Evolutionary conservation across 23 tunicate genomes (phyloP), one percentile per base, ranked within the genome.

Genomic region (Trididemnum miniatum): DNA sequence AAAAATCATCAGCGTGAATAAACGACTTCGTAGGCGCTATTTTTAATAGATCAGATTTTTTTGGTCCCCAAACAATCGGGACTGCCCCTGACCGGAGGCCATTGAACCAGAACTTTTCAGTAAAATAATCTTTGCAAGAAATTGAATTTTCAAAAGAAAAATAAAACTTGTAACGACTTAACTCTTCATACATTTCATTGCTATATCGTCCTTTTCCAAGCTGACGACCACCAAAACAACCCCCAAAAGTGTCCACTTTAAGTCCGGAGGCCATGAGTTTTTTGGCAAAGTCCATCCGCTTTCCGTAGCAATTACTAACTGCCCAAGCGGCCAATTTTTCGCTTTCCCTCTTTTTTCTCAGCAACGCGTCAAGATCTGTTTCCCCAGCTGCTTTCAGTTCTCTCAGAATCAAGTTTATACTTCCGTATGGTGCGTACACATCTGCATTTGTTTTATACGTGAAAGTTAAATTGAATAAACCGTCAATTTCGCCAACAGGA

Each of bases 61-160:
- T 66, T 1, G 98, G 94, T 0, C 98, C 98, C 93, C 88, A 88
- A 15, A 93, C 98, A 27, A 93, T 76, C 32, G 98, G 98, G 0
- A 93, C 98, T 20, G 93, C 98, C 32, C 98, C 98, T n/a, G 98
- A 84, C 35, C 98, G 78, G 2, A 93, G 84, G 3, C 98, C 93
- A 71, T 93, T 93, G 37, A 93, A 93, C 98, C 98, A 93, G 66
- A 93, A 93, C 71, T 93, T 93, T 62, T 93, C 98, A 2, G 98
- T 88, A 69, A 93, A 52, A 60, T 93, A 93, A 52, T 93, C 98
- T 66, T 88, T 88, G 81, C 98, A 93, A 24, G 81, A 36, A 44
- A 84, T 77, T 27, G 94, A 91, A 78, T 93, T 93, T 81, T 93
- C 98, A 67, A 93, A 93, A 1, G 98, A 82, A 62, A 93, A 87